A percentile compares a stretch with the other conserved stretches of the same genome.
Evolutionary conservation across 2,113 vertebrate species (phyloP).

Genomic region (Rhinogobius similis): DNA sequence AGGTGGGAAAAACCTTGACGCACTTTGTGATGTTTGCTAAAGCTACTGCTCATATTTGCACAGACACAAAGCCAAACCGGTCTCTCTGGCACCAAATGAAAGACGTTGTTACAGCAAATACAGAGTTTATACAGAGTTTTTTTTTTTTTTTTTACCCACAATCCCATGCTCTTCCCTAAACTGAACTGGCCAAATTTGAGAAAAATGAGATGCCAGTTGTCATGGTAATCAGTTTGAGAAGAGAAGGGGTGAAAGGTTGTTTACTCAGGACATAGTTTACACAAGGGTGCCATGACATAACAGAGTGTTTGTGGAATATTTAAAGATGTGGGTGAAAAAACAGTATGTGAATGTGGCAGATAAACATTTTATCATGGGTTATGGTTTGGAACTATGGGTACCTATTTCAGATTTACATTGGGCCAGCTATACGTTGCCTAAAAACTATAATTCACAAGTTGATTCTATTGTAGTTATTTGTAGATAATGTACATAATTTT

Average conservation of each 20-base stretch:
- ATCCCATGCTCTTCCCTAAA: conserved; percentile 16
- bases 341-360: not conserved
- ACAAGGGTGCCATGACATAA: conserved; percentile 21
- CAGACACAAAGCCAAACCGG: conserved; percentile 52
- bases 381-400: too few species aligned
- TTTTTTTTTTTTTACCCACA: conserved; percentile 11
- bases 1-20: conserved; percentile 28
- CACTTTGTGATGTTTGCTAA: conserved; percentile 40
- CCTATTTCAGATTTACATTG: too few species aligned
- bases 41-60: conserved; percentile 58
- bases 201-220: conserved; percentile 47
- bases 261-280: conserved; percentile 27
- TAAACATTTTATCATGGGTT: not conserved
- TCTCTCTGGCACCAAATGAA: conserved; percentile 57
- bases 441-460: too few species aligned
- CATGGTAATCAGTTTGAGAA: conserved; percentile 40
- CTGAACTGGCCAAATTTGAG: conserved; percentile 34
- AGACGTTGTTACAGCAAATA: conserved; percentile 59
- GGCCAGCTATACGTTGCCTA: too few species aligned
- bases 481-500: too few species aligned
- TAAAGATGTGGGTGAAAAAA: not conserved
- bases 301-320: not conserved
- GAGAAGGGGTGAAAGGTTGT: conserved; percentile 12
- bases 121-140: too few species aligned
- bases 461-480: too few species aligned